Conservation (phyloP, 2,797 vertebrate genomes). For the Labroides dimidiatus region DNA sequence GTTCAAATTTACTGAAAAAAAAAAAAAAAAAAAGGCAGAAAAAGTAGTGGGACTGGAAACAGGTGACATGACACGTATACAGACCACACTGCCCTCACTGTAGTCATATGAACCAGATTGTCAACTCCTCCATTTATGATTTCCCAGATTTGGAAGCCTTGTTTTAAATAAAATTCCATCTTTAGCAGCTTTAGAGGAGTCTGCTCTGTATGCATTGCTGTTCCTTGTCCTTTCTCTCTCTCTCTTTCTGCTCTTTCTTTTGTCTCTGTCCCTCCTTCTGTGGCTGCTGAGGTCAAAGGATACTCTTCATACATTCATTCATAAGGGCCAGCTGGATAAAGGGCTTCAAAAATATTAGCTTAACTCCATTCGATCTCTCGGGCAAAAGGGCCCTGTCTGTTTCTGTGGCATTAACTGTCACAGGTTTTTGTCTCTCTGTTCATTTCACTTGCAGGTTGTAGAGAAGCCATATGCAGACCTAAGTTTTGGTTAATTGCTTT, state of each 20-base stretch:
- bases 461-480: conserved; percentile 1
- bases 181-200: conserved; percentile 14
- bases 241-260: conserved; percentile 36
- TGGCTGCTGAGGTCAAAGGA: conserved; percentile 68
- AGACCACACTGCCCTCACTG: too few relatives aligned
- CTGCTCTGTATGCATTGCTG: conserved; percentile 36
- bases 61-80: too few relatives aligned
- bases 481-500: conserved; percentile 17
- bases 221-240: neutral
- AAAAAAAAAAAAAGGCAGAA: too few relatives aligned
- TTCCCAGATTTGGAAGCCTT: neutral
- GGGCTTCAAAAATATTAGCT: conserved; percentile 58
- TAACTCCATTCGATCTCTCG: conserved; percentile 19
- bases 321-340: conserved; percentile 59
- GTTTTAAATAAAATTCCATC: conserved; percentile 1
- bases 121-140: neutral
- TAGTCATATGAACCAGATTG: too few relatives aligned
- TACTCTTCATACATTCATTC: conserved; percentile 72
- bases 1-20: too few relatives aligned
- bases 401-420: conserved; percentile 12
- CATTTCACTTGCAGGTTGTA: conserved; percentile 4
- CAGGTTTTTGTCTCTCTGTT: conserved; percentile 18
- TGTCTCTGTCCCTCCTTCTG: conserved; percentile 33
- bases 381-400: conserved; percentile 15
- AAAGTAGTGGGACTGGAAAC: too few relatives aligned